Percentiles rank a stretch among this genome's conserved stretches.
Conservation (phyloP, 2,888 invertebrate genomes). For the Labia minor region DNA sequence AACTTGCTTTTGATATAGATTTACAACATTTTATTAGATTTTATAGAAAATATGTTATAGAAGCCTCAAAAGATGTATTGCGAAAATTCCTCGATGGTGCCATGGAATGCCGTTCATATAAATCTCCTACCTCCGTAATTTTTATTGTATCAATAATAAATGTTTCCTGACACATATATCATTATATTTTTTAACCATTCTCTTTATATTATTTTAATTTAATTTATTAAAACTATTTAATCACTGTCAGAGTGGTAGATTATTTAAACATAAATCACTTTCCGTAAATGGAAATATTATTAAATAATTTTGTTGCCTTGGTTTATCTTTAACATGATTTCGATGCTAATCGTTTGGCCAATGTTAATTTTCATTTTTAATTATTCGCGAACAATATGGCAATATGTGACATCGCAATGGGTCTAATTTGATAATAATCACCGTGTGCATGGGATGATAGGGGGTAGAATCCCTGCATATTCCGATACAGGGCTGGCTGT, state of each 20-base stretch:
- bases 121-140: neutral
- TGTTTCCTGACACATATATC: neutral
- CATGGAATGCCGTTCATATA: neutral
- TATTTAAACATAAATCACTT: neutral
- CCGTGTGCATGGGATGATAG: neutral
- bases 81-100: neutral
- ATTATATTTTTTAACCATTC: neutral
- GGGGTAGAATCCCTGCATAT: conserved; percentile 8
- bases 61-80: neutral
- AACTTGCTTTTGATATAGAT: neutral
- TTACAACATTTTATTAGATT: neutral
- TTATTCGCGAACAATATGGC: conserved; percentile 4
- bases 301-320: conserved; percentile 3
- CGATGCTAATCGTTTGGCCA: conserved; percentile 1
- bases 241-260: neutral
- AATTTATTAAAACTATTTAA: neutral
- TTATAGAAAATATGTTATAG: neutral
- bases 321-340: conserved; percentile 4
- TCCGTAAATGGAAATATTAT: neutral
- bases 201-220: neutral
- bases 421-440: conserved; percentile 4
- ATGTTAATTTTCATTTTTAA: conserved; percentile 7
- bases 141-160: neutral
- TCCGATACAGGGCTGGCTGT: neutral
- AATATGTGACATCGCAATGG: conserved; percentile 8